Evolutionary conservation across 2,888 invertebrate genomes (phyloP), one percentile per base, ranked within the genome.

Genomic region (Sisyra terminalis): DNA sequence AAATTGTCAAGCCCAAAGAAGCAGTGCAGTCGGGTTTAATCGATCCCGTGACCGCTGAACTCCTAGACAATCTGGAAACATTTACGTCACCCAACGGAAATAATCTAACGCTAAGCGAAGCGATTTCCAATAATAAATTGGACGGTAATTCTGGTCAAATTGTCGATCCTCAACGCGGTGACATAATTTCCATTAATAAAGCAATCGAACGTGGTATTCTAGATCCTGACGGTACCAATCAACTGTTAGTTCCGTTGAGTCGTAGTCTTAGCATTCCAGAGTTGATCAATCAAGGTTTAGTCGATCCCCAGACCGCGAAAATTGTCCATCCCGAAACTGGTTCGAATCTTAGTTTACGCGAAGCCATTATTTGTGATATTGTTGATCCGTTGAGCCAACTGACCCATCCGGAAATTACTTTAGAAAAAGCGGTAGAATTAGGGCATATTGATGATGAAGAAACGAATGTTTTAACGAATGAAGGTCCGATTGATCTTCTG

Each of bases 271-370:
- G 87, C 1, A 70, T 92, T 50, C 81, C 87, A 8, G 86, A 88
- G 63, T 70, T 93, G 36, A 73, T 87, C 48, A 73, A 78, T 49
- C 89, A 90, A 63, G 94, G 93, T 39, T 71, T 92, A 29, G 71
- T 92, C 49, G 84, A 86, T 57, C 73, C 75, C 3, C 61, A 64
- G 24, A 73, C 75, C 10, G 73, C 76, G 47, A 81, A 79, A 63
- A 77, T 88, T 45, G 73, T 92, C 49, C 90, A 90, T 60, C 89
- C 90, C 2, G 88, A 88, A 64, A 83, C 85, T 15, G 90, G 90
- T 2, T 73, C 69, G 50, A 73, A 77, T 47, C 66, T 92, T 42
- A 78, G 80, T 44, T 66, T 92, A 46, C 71, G 76, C 51, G 83
- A 90, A 69, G 87, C 92, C 17, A 82, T 93, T 40, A 73, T 82